Conservation (phyloP, 2,113 vertebrate genomes). For the Plecturocebus donacophilus region DNA sequence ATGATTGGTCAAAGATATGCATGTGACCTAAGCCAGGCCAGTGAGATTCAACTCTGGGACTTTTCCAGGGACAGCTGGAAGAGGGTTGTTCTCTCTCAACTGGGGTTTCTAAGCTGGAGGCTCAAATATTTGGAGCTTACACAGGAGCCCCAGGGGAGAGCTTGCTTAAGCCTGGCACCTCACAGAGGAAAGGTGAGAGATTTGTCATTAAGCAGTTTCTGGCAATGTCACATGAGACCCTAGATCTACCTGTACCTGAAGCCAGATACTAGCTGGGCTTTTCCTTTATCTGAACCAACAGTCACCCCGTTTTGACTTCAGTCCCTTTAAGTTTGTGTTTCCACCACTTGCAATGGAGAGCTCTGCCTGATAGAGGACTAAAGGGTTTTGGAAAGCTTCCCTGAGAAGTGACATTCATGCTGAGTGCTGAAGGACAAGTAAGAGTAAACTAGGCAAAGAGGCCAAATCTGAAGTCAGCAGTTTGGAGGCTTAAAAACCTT, state of each 20-base stretch:
- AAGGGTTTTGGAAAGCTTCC: not conserved
- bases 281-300: not conserved
- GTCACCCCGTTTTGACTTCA: not conserved
- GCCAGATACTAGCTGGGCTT: not conserved
- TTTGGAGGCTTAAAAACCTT: slow-evolving; percentile 9
- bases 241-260: not conserved
- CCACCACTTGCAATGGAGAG: not conserved
- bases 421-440: not conserved
- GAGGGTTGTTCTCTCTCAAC: not conserved
- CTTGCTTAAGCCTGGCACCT: not conserved
- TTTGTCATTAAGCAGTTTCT: not conserved
- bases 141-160: fast-evolving
- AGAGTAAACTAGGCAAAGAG: not conserved
- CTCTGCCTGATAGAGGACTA: not conserved
- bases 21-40: not conserved
- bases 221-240: not conserved
- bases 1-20: not conserved
- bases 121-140: not conserved
- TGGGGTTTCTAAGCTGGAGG: not conserved
- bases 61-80: not conserved
- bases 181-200: not conserved
- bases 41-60: slow-evolving; percentile 6
- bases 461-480: not conserved
- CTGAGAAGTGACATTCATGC: not conserved
- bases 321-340: slow-evolving; percentile 20